Evolutionary conservation across 1,140 invertebrate species (phyloP).

Genomic region (Bombus vancouverensis): DNA sequence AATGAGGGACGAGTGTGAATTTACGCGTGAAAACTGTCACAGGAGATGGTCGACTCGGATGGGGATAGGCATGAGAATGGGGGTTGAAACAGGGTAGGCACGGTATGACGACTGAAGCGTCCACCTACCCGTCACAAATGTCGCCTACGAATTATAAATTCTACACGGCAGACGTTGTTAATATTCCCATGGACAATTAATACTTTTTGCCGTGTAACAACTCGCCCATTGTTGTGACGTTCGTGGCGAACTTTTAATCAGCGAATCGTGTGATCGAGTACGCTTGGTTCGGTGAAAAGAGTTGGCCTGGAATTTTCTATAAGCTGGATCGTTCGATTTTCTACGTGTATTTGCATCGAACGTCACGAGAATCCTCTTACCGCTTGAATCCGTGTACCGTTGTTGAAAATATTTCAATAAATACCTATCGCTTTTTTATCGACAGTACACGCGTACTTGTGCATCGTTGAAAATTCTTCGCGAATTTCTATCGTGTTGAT

Average conservation of each 20-base stretch:
- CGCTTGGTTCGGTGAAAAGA: too few species aligned
- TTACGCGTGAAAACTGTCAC: neutral
- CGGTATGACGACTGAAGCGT: neutral
- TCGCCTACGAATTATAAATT: conserved; percentile 10
- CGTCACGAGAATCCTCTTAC: neutral
- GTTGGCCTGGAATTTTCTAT: neutral
- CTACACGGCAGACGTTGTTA: neutral
- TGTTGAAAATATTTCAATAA: neutral
- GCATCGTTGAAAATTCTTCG: neutral
- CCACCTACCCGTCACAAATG: conserved; percentile 1
- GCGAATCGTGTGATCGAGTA: neutral
- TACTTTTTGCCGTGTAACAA: neutral
- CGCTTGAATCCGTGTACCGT: neutral
- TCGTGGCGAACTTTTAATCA: neutral
- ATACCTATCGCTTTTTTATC: neutral
- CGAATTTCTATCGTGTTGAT: neutral
- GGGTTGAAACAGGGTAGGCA: neutral
- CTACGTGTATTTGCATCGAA: neutral
- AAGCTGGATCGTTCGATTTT: neutral
- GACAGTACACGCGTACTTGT: too few species aligned
- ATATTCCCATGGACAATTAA: neutral
- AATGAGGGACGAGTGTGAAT: neutral
- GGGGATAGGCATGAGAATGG: neutral
- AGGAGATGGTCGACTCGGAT: neutral
- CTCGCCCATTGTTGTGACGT: neutral